A percentile compares a stretch with the other conserved stretches of the same genome.
These are phyloP conservation scores for Microtus oregoni DNA, from an alignment of 2,113 vertebrate genomes.

Conservation along the genomic window DNA sequence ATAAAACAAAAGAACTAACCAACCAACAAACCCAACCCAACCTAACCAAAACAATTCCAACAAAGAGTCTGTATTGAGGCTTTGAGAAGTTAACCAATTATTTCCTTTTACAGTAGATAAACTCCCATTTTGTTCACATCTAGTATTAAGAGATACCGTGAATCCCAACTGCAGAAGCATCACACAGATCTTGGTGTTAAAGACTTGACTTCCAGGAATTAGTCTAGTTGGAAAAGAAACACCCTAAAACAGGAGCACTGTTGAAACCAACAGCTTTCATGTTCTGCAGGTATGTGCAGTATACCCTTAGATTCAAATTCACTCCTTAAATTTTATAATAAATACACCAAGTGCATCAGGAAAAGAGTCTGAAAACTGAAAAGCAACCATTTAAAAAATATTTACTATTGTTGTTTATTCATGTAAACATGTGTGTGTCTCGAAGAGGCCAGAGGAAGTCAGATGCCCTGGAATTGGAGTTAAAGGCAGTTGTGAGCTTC, in stretches of 20 bases:
- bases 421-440: background rate
- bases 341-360: background rate
- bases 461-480: background rate
- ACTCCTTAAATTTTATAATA: constrained; percentile 35
- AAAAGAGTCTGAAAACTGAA: background rate
- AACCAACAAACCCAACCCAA: background rate
- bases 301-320: background rate
- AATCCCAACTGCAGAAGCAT: constrained; percentile 1
- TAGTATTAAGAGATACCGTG: constrained; percentile 1
- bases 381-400: constrained; percentile 28
- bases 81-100: background rate
- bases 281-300: background rate
- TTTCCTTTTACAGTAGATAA: constrained; percentile 33
- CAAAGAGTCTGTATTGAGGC: background rate
- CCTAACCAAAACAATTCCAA: background rate
- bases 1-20: background rate
- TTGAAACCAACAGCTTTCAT: constrained; percentile 9
- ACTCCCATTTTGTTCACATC: background rate
- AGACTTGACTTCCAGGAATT: background rate
- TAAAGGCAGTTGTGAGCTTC: background rate
- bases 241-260: background rate
- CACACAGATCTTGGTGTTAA: constrained; percentile 38
- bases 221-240: constrained; percentile 1
- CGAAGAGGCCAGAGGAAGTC: background rate
- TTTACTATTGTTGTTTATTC: background rate